These are phyloP conservation scores for Zootoca vivipara DNA, from an alignment of 2,113 vertebrate genomes.

Conservation along the genomic window DNA sequence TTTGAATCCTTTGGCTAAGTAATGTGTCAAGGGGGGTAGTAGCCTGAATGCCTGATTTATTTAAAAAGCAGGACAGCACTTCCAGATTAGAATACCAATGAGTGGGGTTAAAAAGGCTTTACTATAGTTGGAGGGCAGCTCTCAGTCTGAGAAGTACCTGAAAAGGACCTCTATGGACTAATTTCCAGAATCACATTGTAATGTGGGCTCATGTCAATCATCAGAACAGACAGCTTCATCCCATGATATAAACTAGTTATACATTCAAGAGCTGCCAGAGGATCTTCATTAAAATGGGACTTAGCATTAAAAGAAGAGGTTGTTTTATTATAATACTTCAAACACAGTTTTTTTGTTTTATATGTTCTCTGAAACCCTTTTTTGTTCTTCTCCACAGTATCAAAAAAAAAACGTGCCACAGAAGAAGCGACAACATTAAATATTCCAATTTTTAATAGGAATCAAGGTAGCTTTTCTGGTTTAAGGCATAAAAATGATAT, in stretches of 20 bases:
- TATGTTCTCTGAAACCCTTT: slow-evolving; percentile 83
- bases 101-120: slow-evolving; percentile 99
- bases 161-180: slow-evolving; percentile 99
- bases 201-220: slow-evolving; percentile 99
- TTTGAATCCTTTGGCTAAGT: slow-evolving; percentile 96
- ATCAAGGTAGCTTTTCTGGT: slow-evolving; percentile 80
- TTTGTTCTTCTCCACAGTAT: slow-evolving; percentile 81
- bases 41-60: slow-evolving; percentile 96
- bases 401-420: slow-evolving; percentile 73
- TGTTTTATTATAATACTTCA: slow-evolving; percentile 88
- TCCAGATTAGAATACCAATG: slow-evolving; percentile 99
- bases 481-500: slow-evolving; percentile 82
- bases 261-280: slow-evolving; percentile 90
- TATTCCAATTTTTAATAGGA: slow-evolving; percentile 82
- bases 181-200: slow-evolving; percentile 99
- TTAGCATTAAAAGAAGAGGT: slow-evolving; percentile 81
- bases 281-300: slow-evolving; percentile 88
- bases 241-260: slow-evolving; percentile 99
- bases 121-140: slow-evolving; percentile 97
- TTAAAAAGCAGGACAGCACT: slow-evolving; percentile 97
- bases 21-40: slow-evolving; percentile 95
- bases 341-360: slow-evolving; percentile 85
- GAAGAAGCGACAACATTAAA: slow-evolving; percentile 82
- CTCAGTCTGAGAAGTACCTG: slow-evolving; percentile 96
- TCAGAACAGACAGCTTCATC: slow-evolving; percentile 99